These are phyloP conservation scores for Neotoma lepida DNA, from an alignment of 2,113 vertebrate species.

Conservation along the genomic window DNA sequence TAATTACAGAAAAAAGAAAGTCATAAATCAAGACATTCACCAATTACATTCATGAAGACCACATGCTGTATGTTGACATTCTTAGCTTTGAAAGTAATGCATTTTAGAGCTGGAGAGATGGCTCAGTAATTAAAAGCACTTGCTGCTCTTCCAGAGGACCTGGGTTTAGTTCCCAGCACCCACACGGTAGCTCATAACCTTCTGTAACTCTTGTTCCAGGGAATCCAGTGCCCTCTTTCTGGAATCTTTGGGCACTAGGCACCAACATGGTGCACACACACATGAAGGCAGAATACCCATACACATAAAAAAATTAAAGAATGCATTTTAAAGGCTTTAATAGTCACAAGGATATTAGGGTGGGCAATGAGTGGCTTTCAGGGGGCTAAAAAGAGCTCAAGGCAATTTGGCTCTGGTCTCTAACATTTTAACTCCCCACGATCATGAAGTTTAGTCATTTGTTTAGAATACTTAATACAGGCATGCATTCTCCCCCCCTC, in stretches of 20 bases:
- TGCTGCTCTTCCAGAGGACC: neutral
- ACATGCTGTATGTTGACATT: neutral
- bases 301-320: neutral
- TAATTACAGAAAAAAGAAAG: neutral
- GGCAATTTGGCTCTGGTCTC: neutral
- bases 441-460: neutral
- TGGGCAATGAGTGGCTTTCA: neutral
- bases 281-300: neutral
- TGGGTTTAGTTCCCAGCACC: neutral
- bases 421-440: neutral
- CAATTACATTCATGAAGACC: neutral
- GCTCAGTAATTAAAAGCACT: neutral
- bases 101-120: neutral
- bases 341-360: neutral
- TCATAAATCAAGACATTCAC: neutral
- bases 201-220: neutral
- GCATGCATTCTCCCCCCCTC: neutral
- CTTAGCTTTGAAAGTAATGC: neutral
- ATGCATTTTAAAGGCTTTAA: neutral
- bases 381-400: neutral
- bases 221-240: neutral
- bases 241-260: neutral
- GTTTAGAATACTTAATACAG: neutral
- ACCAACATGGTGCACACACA: neutral
- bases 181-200: neutral